phyloP scores from a whole-genome alignment of 1,140 invertebrate genomes.

The Tyrophagus putrescentiae region DNA sequence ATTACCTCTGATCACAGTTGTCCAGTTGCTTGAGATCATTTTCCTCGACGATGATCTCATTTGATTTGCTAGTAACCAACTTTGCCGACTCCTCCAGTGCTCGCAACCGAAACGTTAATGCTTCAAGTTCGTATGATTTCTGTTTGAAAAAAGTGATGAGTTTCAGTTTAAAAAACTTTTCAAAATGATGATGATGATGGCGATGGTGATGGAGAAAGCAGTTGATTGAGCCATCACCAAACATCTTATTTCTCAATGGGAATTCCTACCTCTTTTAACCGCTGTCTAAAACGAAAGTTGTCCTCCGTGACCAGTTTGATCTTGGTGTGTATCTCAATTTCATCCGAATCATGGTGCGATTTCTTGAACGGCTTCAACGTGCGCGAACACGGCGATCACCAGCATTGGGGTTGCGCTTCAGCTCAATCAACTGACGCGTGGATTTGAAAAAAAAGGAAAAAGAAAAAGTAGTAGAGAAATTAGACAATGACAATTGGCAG shows the following conservation, averaged over 20 bases:
- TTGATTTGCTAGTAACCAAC: neutral
- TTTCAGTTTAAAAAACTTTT: neutral
- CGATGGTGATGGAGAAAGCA: neutral
- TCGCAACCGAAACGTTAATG: slow-evolving; percentile 22
- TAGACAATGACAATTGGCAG: neutral
- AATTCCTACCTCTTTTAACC: slow-evolving; percentile 31
- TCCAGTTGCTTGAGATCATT: slow-evolving; percentile 17
- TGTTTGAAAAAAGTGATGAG: neutral
- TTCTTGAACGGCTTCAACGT: slow-evolving; percentile 38
- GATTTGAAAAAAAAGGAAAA: slow-evolving; percentile 18
- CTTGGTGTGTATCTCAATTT: slow-evolving; percentile 32
- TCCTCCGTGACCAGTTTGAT: slow-evolving; percentile 35
- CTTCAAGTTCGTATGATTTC: slow-evolving; percentile 27
- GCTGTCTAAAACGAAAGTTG: slow-evolving; percentile 34
- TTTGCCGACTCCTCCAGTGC: slow-evolving; percentile 17
- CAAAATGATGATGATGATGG: neutral
- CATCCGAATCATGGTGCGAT: slow-evolving; percentile 29
- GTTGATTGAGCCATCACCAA: neutral
- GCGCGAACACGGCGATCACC: slow-evolving; percentile 51
- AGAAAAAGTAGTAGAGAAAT: neutral
- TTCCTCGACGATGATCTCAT: slow-evolving; percentile 11
- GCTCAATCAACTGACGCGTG: slow-evolving; percentile 55
- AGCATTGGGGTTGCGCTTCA: slow-evolving; percentile 69
- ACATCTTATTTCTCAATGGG: no score
- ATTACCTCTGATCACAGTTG: slow-evolving; percentile 16